Base-by-base conservation (phyloP, 2,113 vertebrate genomes). In the Emberiza fucata region DNA sequence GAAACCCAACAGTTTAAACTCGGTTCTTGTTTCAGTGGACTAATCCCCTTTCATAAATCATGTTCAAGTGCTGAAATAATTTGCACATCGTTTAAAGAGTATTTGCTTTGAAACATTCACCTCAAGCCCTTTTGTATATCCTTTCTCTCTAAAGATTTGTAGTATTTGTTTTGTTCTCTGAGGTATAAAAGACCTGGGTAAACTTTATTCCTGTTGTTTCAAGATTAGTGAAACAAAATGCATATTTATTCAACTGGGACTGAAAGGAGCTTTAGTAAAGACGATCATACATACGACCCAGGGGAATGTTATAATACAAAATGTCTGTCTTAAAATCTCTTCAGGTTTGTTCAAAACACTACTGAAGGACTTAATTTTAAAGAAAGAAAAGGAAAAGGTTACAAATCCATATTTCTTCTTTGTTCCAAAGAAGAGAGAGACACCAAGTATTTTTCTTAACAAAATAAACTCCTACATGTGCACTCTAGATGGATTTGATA, bases 81-180 rank as follows among this genome's bases (percentile, higher is more conserved):
- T 98, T 98, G 98, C 98, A 98, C 98, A 98, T 98, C 97, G 90
- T 98, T 98, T 98, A 98, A 97, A 98, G 97, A 98, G 94, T 98
- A 98, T 98, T 98, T 98, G 98, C 98, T 98, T 98, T 98, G 98
- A 98, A 98, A 98, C 98, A 98, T 98, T 98, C 98, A 98, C 98
- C 98, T 98, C 98, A 96, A 98, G 97, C 98, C 97, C 98, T 98
- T 98, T 98, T 97, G 97, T 98, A 98, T 98, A 98, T 98, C 97
- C 97, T 97, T 98, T 97, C 95, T 97, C 98, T 98, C 98, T 94
- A 97, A 98, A 98, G 98, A 98, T 98, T 98, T 98, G 97, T 98
- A 97, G 88, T 98, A 98, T 98, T 98, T 98, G 98, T 98, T 98
- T 98, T 98, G 98, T 98, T 98, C 98, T 98, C 98, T 98, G 98